Base-by-base conservation (phyloP, 2,113 vertebrate genomes). In the Scolopax mira region DNA sequence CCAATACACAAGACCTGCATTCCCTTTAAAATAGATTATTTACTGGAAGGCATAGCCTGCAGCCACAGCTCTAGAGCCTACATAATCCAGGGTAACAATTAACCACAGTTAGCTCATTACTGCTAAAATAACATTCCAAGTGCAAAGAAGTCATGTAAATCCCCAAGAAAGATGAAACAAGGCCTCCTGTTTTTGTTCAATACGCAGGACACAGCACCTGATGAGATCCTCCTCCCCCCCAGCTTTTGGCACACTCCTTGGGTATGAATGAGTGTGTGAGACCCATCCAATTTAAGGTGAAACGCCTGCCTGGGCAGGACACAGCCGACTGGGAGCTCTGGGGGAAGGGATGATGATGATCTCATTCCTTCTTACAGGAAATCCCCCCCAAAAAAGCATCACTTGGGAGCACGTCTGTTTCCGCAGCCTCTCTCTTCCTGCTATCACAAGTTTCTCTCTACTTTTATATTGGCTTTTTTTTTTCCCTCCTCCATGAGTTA, bases 41-140 rank as follows among this genome's bases (percentile, higher is more conserved):
- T 77, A 73, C 75, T 61, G 31, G 65, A 88, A 96, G 54, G 65
- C 70, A 75, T 49, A 79, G 77, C 23, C 79, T 73, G 72, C 64
- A 90, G 72, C 46, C 71, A 82, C 46, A 94, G 81, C 49, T 15
- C 4, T 64, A 74, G 30, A 86, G 48, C 44, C 70, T 74, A 55
- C 41, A 49, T 57, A 85, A 94, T 75, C 86, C 78, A 91, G 73
- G 66, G 57, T 92, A 94, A 90, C 86, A 90, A 74, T 90, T 94
- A 94, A 69, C 84, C 73, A 87, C 86, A 87, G 57, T 57, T 75
- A 94, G 44, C 70, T 91, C 78, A 65, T 91, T 91, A 92, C 31
- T 46, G 74, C 80, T 87, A 57, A 92, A 94, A 87, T 91, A 89
- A 85, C 85, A 88, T 46, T 82, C 73, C 89, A 89, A 94, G 87